phyloP scores from a whole-genome alignment of 2,797 vertebrate species.

The Channallabes apus region DNA sequence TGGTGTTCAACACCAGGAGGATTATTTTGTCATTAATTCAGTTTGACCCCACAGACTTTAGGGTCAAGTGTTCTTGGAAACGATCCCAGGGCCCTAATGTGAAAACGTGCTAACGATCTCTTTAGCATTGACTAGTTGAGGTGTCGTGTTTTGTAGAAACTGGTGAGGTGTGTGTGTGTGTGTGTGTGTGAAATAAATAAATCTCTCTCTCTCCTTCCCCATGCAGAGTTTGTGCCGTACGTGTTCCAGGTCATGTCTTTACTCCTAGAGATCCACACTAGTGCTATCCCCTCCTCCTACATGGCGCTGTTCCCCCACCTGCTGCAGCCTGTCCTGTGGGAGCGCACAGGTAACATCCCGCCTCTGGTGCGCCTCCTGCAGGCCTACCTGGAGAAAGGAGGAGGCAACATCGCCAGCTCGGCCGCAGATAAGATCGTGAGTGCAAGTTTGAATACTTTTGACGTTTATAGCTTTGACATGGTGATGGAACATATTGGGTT shows the following conservation, averaged over 20 bases:
- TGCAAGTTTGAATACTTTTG: neutral
- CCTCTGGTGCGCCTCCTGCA: slow-evolving; percentile 95
- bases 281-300: slow-evolving; percentile 88
- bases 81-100: too few species aligned
- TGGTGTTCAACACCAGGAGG: neutral
- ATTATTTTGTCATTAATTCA: too few species aligned
- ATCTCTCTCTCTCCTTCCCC: slow-evolving; percentile 38
- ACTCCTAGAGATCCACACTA: slow-evolving; percentile 95
- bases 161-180: too few species aligned
- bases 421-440: slow-evolving; percentile 96
- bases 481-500: neutral
- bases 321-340: slow-evolving; percentile 94
- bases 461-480: neutral
- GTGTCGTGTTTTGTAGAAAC: too few species aligned
- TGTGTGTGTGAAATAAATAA: too few species aligned
- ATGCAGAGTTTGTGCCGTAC: slow-evolving; percentile 94
- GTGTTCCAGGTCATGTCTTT: slow-evolving; percentile 99
- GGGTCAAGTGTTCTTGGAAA: too few species aligned
- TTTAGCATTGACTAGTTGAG: too few species aligned
- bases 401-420: slow-evolving; percentile 80
- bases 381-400: slow-evolving; percentile 90
- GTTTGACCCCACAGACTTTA: too few species aligned
- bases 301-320: slow-evolving; percentile 97
- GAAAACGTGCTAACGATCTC: too few species aligned
- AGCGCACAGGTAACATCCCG: slow-evolving; percentile 94